Evolutionary conservation across 2,888 invertebrate genomes (phyloP).

Genomic region (Bombylius major): DNA sequence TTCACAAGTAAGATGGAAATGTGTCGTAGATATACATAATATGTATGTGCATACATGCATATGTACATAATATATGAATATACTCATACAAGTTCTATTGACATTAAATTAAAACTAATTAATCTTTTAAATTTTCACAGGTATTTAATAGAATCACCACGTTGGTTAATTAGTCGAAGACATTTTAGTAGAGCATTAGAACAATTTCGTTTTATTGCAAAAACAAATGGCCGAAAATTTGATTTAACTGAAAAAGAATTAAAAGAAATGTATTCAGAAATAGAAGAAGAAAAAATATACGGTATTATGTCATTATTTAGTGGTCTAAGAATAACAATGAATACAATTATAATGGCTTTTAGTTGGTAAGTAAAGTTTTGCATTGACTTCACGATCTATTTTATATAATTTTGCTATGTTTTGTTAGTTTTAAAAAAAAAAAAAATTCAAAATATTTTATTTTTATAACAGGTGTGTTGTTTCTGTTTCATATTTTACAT

Average conservation of each 20-base stretch:
- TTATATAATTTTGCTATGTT: background rate
- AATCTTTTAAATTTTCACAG: conserved; percentile 26
- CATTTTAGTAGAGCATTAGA: conserved; percentile 38
- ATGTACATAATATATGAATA: background rate
- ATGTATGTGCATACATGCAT: no score
- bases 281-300: conserved; percentile 35
- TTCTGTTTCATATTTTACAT: conserved; percentile 40
- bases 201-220: conserved; percentile 43
- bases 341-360: conserved; percentile 41
- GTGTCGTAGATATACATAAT: no score
- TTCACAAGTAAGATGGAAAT: conserved; percentile 33
- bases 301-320: conserved; percentile 46
- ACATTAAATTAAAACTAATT: no score
- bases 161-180: conserved; percentile 47
- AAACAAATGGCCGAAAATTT: conserved; percentile 39
- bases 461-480: conserved; percentile 37
- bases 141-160: conserved; percentile 49
- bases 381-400: background rate
- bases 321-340: conserved; percentile 41
- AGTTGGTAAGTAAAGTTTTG: conserved; percentile 39
- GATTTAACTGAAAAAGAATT: conserved; percentile 35
- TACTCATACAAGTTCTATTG: background rate
- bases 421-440: background rate
- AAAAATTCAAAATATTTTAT: background rate
- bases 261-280: conserved; percentile 32